Evolutionary conservation across 2,113 vertebrate species (phyloP), one percentile per base, ranked within the genome.

Genomic region (Tychaedon coryphoeus): DNA sequence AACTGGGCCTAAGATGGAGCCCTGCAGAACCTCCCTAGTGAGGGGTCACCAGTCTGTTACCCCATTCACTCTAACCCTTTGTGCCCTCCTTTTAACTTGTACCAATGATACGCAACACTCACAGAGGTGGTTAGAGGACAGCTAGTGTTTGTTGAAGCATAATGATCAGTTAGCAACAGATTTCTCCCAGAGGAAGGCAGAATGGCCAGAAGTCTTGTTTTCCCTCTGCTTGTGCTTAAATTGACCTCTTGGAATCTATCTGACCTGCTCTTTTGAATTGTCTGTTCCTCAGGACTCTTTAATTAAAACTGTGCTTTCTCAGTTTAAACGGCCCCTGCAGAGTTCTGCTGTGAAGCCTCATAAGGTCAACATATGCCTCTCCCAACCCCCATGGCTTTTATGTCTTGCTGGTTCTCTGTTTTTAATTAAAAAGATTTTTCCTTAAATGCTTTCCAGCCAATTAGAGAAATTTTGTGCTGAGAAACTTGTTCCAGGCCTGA

Each of bases 301-400:
- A 96, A 97, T 97, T 97, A 97, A 97, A 97, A 84, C 88, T 96
- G 92, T 95, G 93, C 94, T 97, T 95, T 92, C 95, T 95, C 92
- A 95, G 80, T 95, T 96, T 97, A 95, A 97, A 97, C 80, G 91
- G 91, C 91, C 92, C 93, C 95, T 97, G 93, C 93, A 93, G 92
- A 94, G 93, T 83, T 97, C 92, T 97, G 81, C 95, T 97, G 92
- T 91, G 88, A 93, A 96, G 88, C 95, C 96, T 96, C 95, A 95
- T 89, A 94, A 97, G 95, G 96, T 97, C 95, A 97, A 70, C 96
- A 97, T 81, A 92, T 97, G 96, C 92, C 92, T 95, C 75, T 97
- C 86, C 94, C 95, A 96, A 34, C 96, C 92, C 91, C 95, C 90
- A 90, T 92, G 61, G 87, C 94, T 97, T 96, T 92, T 86, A 95